Base-by-base conservation (phyloP, 2,888 invertebrate genomes). In the Ormyrus pomaceus region DNA sequence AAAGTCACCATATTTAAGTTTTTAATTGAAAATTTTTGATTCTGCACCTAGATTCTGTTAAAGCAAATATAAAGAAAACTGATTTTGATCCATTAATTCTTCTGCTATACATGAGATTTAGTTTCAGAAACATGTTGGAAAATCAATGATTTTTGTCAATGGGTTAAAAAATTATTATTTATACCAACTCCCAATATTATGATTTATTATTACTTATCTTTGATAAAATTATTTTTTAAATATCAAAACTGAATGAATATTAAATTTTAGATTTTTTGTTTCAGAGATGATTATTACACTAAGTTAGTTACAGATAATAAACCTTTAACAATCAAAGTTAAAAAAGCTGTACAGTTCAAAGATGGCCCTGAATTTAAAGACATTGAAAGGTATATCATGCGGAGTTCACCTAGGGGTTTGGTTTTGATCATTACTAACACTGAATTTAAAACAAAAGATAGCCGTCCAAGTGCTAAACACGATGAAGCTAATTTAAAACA, bases 361-460 rank as follows among this genome's bases (percentile, higher is more conserved):
- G 88, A 89, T 75, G 79, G 79, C 5, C 84, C 85, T 8, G 80
- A 66, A 4, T 72, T 80, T 51, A 69, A 79, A 50, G 50, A 77
- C 13, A 82, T 89, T 55, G 83, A 84, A 61, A 86, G 83, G 70
- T 91, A 91, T 81, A 84, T 84, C 0, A 91, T 91, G 91, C 83
- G 87, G 65, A 88, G 88, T 74, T 85, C 86, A 3, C 90, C 90
- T 5, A 87, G 89, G 45, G 91, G 91, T 45, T 82, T 87, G 13
- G 89, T 90, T 61, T 84, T 91, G 62, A 84, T 91, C 69, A 88
- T 91, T 58, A 87, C 88, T 5, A 88, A 89, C 59, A 86, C 86
- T 19, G 34, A 82, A 50, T 89, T 87, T 59, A 11, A 65, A 0
- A 56, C 59, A 45, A 45, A 74, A 6, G 62, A 77, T 3, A 55